Evolutionary conservation across 2,797 vertebrate genomes (phyloP), one percentile per base, ranked within the genome.

Genomic region (Notolabrus celidotus): DNA sequence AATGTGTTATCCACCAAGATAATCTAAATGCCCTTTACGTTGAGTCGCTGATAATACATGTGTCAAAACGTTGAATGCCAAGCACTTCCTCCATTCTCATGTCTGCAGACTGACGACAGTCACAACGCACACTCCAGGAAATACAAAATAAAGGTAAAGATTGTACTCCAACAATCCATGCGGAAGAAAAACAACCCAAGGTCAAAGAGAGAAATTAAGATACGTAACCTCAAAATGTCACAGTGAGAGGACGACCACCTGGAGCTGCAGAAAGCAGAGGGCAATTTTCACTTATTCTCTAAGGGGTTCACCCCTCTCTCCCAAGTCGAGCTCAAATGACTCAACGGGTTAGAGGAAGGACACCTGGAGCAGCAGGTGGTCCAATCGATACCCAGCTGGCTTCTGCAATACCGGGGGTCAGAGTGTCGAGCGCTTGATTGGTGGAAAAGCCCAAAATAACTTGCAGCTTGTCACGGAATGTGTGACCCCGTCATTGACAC

Each of bases 361-460:
- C 75, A 85, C 85, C 86, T 75, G 72, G 64, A 69, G 81, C 81
- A 62, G 71, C 75, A 10, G 68, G 85, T 50, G 34, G 29, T 10
- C 66, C 45, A 89, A 91, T 91, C 87, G 25, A 91, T 91, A 74
- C 74, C 50, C 77, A 63, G 63, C 79, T 74, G 78, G 75, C 58
- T 49, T 41, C 3, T 6, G 67, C 57, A 38, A 71, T 50, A 49
- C 62, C 22, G 46, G 57, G 68, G 88, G 85, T 86, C 89, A 85
- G 69, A 43, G 34, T 71, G 70, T 61, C 52, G 67, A 47, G 71
- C 53, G 16, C 47, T 27, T 86, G 80, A 91, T 88, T 84, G 77
- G 82, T 74, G 34, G 69, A 71, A 71, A 59, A 69, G 67, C 73
- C 73, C 53, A 55, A 82, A 89, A 89, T 85, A 88, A 79, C 82